Base-by-base conservation (phyloP, 2,797 vertebrate species). In the Muscicapa striata region DNA sequence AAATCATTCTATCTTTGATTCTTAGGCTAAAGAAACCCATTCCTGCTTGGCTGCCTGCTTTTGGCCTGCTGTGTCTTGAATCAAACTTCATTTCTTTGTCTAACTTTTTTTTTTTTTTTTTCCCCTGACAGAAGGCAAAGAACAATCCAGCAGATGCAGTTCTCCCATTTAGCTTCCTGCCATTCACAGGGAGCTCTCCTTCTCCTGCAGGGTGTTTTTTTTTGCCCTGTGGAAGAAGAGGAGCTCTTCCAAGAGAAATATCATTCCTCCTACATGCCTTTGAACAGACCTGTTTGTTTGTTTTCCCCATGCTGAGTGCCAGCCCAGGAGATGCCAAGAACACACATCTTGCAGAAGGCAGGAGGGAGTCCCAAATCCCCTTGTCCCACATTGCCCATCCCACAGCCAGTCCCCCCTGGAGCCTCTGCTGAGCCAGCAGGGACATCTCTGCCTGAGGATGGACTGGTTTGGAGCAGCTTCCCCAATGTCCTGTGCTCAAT, bases 221-320 rank as follows among this genome's bases (percentile, higher is more conserved):
- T 77, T 75, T 87, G 40, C 82, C 82, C 76, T 78, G 73, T 10
- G 3, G 69, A 92, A 69, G 79, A 87, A 90, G 74, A 69, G 19
- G 51, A 92, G 34, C 36, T 84, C 36, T 95, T 97, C 94, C 89
- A 92, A 94, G 87, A 81, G 82, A 91, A 93, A 93, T 84, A 91
- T 10, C 70, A 84, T 91, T 83, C 93, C 87, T 95, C 93, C 93
- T 70, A 93, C 93, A 58, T 45, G 87, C 73, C 94, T 94, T 69
- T 93, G 87, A 96, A 88, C 73, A 96, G 85, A 94, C 66, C 91
- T 91, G 76, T 90, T 93, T 96, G 82, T 91, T 95, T 80, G 4
- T 48, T 87, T 79, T 48, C 69, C 68, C 66, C 69, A 55, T 34
- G 48, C 49, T 1, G 3, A 85, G 63, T 63, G 89, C 89, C 85